phyloP scores from a whole-genome alignment of 2,888 invertebrate species.

The Polyommatus icarus region DNA sequence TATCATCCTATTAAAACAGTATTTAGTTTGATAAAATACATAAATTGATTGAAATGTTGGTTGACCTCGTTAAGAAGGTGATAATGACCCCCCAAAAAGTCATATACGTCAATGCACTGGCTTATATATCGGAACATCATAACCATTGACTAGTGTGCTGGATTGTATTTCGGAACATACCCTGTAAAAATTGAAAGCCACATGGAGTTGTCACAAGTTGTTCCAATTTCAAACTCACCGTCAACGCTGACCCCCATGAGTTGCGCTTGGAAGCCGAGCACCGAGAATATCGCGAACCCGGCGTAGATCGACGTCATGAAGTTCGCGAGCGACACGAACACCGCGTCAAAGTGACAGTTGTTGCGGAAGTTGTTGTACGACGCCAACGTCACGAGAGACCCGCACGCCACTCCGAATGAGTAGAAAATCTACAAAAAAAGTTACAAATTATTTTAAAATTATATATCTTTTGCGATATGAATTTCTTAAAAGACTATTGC shows the following conservation, averaged over 20 bases:
- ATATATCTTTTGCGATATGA: background rate
- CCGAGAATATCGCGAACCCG: constrained; percentile 89
- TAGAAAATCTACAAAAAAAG: constrained; percentile 83
- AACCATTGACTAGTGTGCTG: too few species aligned
- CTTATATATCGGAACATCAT: too few species aligned
- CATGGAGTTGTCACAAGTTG: background rate
- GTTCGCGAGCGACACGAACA: constrained; percentile 86
- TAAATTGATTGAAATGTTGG: too few species aligned
- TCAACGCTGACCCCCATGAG: constrained; percentile 83
- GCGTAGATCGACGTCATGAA: constrained; percentile 88
- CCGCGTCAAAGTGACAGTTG: constrained; percentile 86
- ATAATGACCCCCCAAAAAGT: too few species aligned
- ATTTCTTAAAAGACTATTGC: background rate
- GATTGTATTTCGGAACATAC: background rate
- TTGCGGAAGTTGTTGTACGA: constrained; percentile 87
- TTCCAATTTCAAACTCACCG: constrained; percentile 53
- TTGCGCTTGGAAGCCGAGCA: constrained; percentile 86
- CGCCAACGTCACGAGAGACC: constrained; percentile 87
- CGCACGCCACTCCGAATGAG: constrained; percentile 88
- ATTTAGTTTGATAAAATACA: too few species aligned
- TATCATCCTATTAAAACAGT: too few species aligned
- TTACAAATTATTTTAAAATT: background rate
- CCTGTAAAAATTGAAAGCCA: background rate
- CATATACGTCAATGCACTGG: too few species aligned
- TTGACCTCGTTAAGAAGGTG: too few species aligned